Evolutionary conservation across 1,140 invertebrate species (phyloP), one percentile per base, ranked within the genome.

Genomic region (Polyergus mexicanus): DNA sequence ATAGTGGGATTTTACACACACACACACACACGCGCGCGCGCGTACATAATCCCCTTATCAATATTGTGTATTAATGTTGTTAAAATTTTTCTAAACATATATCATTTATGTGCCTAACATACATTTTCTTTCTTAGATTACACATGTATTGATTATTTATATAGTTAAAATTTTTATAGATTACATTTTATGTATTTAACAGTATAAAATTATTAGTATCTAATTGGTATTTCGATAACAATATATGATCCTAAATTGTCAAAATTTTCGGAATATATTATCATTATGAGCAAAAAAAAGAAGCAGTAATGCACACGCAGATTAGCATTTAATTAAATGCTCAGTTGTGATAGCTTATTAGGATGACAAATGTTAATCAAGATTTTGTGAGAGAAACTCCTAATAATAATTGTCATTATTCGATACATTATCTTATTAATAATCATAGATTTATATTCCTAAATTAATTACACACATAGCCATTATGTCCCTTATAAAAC

Each of bases 321-420:
- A 80, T 80, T 80, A 80, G 65, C 65, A 41, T 80, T 69, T 80
- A 80, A 80, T 80, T 80, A 58, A 41, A 80, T 16, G 65, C 65
- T 80, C 69, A 80, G 11, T 69, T 80, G n/a, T 58, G 16, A 69
- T n/a, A 66, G 77, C 47, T 80, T 80, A 41, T 80, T 80, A 80
- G 51, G 1, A 58, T 25, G 62, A 22, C 65, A 80, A 58, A 35
- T 80, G 22, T 65, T 80, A 56, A 80, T 80, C 22, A 28, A 80
- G 47, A 80, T 80, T 77, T 77, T 69, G 65, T 80, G 22, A 16
- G 44, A 47, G 0, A 80, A 80, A 44, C 65, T 80, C 65, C 35
- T 80, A 80, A 35, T 80, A 80, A 68, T 69, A 69, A 58, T 80
- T 80, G 68, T 68, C 63, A 72, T 72, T 72, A 38, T 58, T 58